Conservation (phyloP, 2,113 vertebrate species). For the Ceyx cyanopectus region DNA sequence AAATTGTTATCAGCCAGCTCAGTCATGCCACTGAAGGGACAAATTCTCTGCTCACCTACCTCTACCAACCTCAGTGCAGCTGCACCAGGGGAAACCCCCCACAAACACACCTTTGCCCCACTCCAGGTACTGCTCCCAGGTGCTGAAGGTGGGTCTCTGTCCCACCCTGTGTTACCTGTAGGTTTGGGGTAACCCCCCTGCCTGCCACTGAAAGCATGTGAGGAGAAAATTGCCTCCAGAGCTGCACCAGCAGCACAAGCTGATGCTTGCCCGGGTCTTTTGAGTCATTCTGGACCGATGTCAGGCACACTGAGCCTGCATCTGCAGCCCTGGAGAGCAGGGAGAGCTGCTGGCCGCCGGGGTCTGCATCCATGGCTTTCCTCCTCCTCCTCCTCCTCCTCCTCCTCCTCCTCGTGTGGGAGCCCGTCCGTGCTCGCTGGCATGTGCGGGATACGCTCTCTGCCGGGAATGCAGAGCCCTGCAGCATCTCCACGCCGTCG, state of each 20-base stretch:
- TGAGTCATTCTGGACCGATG: neutral
- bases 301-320: neutral
- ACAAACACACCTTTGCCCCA: rapidly evolving
- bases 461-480: slow-evolving; percentile 1
- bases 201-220: neutral
- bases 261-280: neutral
- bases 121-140: rapidly evolving
- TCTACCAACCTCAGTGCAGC: neutral
- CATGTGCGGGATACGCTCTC: slow-evolving; percentile 23
- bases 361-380: neutral
- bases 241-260: neutral
- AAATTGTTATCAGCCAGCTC: neutral
- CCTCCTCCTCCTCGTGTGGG: neutral
- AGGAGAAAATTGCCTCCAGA: neutral
- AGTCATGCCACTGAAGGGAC: neutral
- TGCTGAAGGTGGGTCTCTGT: neutral
- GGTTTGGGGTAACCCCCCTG: neutral
- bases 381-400: neutral
- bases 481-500: neutral
- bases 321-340: neutral
- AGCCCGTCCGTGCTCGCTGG: neutral
- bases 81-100: neutral
- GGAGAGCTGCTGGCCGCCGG: neutral
- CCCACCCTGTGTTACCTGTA: neutral
- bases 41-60: neutral